Conservation (phyloP, 2,888 invertebrate species). For the Callimorpha dominula region DNA sequence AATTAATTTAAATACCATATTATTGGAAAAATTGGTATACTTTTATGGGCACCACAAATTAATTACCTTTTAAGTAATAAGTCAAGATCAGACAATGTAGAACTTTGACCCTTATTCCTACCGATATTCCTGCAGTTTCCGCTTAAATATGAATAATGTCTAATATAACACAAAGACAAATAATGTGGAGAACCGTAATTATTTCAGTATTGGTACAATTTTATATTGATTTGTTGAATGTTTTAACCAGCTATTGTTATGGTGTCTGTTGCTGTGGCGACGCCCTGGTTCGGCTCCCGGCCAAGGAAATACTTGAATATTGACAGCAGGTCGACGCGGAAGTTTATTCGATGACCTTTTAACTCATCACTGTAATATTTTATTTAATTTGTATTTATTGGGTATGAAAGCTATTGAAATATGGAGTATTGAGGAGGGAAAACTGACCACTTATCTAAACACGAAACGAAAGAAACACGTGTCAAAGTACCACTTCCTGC, state of each 20-base stretch:
- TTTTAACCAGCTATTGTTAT: constrained; percentile 61
- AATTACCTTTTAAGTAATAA: not conserved
- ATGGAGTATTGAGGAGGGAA: too few species aligned
- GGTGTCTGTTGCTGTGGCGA: constrained; percentile 60
- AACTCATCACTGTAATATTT: not conserved
- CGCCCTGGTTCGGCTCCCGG: constrained; percentile 69
- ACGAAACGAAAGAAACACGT: too few species aligned
- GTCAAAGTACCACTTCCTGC: too few species aligned
- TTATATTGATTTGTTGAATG: constrained; percentile 33
- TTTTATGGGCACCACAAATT: not conserved
- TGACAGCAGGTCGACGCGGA: constrained; percentile 34
- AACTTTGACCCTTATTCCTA: not conserved
- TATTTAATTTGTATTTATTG: not conserved
- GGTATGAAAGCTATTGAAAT: too few species aligned
- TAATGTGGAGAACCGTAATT: not conserved
- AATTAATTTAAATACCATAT: too few species aligned
- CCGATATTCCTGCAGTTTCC: not conserved
- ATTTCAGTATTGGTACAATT: not conserved
- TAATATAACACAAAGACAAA: not conserved
- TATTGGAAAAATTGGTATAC: too few species aligned
- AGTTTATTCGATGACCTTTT: not conserved
- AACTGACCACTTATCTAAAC: too few species aligned
- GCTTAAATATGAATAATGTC: not conserved
- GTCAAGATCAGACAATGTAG: not conserved
- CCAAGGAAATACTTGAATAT: constrained; percentile 55